Evolutionary conservation across 37 sponge, comb jelly and placozoan species (phyloP).

Genomic region (Spongilla lacustris): DNA sequence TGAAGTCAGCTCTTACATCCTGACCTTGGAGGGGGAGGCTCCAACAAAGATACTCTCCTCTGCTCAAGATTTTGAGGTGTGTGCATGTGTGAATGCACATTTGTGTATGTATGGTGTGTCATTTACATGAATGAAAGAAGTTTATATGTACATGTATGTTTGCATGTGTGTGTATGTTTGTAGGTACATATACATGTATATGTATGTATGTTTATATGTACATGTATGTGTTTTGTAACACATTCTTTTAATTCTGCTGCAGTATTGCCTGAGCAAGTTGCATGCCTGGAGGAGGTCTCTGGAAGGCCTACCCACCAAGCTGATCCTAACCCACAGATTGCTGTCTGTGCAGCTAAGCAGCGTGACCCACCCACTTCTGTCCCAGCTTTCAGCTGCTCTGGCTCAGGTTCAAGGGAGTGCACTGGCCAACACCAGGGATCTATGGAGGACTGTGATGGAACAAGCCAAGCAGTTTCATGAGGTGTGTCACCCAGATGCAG

Average conservation of each 20-base stretch:
- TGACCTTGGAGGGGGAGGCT: constrained; percentile 23
- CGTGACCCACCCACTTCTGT: neutral
- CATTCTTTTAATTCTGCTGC: neutral
- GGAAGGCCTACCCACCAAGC: neutral
- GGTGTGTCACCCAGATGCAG: neutral
- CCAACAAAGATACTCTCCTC: neutral
- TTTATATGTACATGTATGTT: neutral
- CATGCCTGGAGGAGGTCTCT: neutral
- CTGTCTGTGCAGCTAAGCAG: neutral
- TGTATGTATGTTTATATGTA: no score
- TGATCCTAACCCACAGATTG: neutral
- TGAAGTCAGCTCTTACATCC: constrained; percentile 17
- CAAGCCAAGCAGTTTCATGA: constrained; percentile 13
- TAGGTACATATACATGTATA: no score
- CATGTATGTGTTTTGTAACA: no score
- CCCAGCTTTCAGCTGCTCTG: constrained; percentile 15
- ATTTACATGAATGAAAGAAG: no score
- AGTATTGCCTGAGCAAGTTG: neutral
- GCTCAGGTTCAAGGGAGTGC: constrained; percentile 6
- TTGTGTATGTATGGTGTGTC: neutral
- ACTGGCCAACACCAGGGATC: neutral
- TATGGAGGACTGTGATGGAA: constrained; percentile 38
- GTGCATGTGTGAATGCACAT: neutral
- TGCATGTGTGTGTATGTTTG: neutral
- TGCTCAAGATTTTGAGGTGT: constrained; percentile 51